Evolutionary conservation across 2,113 vertebrate genomes (phyloP), one percentile per base, ranked within the genome.

Genomic region (Microtus pennsylvanicus): DNA sequence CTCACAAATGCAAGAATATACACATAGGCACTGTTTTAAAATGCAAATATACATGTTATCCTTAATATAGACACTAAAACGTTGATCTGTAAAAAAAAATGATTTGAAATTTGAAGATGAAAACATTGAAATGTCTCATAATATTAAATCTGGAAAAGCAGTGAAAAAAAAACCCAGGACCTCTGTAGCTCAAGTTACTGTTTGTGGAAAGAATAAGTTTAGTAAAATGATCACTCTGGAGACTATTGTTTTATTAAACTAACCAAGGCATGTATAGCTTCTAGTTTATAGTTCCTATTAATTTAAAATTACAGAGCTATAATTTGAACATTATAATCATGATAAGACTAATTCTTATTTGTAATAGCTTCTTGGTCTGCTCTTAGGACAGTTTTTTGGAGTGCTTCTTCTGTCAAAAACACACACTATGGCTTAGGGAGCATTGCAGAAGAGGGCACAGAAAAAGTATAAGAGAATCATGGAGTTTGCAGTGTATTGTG

Each of bases 21-120:
- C 52, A 9, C 35, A 89, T 38, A 76, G 35, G n/a, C 19, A 13
- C 63, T 65, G 17, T 85, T 75, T 82, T 30, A 30, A 26, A 85
- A 75, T 28, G 47, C 33, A 92, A n/a, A 87, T 78, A 69, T 21
- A 11, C 12, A 4, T 52, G 16, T 42, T 76, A 90, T 55, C 7
- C 42, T 76, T 87, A 69, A 85, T 90, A 35, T 35, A 55, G 7
- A 63, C 9, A 69, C 5, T 35, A 12, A 26, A 24, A 38, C n/a
- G 1, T 65, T 92, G 69, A 90, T 50, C 69, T 92, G 80, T 55
- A 91, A 70, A 63, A 90, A 91, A 70, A 63, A 19, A 28, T 19
- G 3, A 90, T 75, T 95, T 93, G 47, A 92, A 89, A 85, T 90
- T 2, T 77, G 61, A 92, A 86, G 21, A 67, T 38, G 30, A 61